These are phyloP conservation scores for Amphimallon solstitiale DNA, from an alignment of 2,888 invertebrate genomes.

Conservation along the genomic window DNA sequence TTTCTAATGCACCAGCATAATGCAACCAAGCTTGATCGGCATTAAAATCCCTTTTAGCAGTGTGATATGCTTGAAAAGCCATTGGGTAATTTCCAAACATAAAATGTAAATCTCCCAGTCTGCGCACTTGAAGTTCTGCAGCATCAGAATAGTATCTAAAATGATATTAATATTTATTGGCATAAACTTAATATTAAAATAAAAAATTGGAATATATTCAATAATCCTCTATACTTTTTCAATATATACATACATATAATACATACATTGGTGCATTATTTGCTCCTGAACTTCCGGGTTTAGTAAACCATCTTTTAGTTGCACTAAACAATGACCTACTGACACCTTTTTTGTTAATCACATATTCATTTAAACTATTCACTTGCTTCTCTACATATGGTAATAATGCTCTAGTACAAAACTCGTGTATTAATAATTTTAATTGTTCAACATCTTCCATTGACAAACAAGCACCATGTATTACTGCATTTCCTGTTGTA, in stretches of 20 bases:
- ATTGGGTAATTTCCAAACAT: conserved; percentile 93
- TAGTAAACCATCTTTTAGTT: conserved; percentile 95
- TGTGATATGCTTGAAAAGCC: conserved; percentile 94
- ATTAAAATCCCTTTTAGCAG: conserved; percentile 96
- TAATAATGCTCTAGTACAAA: conserved; percentile 84
- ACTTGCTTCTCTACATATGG: conserved; percentile 94
- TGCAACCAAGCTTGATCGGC: conserved; percentile 97
- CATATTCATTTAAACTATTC: conserved; percentile 78
- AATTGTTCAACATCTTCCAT: conserved; percentile 86
- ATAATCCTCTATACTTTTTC: not conserved
- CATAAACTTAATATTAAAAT: too few relatives aligned
- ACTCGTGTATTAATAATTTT: conserved; percentile 86
- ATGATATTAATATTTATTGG: conserved; percentile 37
- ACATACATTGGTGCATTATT: conserved; percentile 31
- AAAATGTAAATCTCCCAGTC: conserved; percentile 95
- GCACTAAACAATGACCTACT: conserved; percentile 93
- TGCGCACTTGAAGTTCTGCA: conserved; percentile 91
- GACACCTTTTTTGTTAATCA: conserved; percentile 89
- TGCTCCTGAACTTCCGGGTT: conserved; percentile 69
- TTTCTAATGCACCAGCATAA: conserved; percentile 95
- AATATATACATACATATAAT: conserved; percentile 21
- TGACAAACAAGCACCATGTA: conserved; percentile 82
- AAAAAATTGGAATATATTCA: conserved; percentile 33
- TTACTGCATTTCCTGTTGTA: conserved; percentile 31
- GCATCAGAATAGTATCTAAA: conserved; percentile 82